These are phyloP conservation scores for Dendrolimus kikuchii DNA, from an alignment of 1,140 invertebrate genomes.

Conservation along the genomic window DNA sequence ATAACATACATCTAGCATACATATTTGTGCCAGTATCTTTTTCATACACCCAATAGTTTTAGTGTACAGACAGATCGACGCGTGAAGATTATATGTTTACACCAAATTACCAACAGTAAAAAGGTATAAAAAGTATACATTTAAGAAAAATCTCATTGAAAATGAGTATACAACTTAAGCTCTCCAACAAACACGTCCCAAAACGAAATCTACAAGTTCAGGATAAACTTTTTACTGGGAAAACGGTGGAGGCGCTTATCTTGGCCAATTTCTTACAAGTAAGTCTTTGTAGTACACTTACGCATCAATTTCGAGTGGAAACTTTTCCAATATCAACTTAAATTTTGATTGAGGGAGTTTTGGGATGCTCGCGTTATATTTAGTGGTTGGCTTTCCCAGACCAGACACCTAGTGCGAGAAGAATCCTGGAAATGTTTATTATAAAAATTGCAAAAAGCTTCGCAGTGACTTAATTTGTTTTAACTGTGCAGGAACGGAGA, in stretches of 20 bases:
- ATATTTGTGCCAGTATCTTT: no score
- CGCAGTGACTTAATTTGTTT: no score
- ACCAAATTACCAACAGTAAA: neutral
- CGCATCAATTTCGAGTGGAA: conserved; percentile 7
- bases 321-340: conserved; percentile 11
- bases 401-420: no score
- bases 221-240: conserved; percentile 3
- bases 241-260: conserved; percentile 5
- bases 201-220: conserved; percentile 2
- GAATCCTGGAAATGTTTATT: no score
- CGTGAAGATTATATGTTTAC: no score
- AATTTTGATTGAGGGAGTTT: conserved; percentile 10
- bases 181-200: neutral
- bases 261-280: conserved; percentile 9
- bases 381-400: neutral
- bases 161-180: neutral
- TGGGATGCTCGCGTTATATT: neutral
- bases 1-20: no score
- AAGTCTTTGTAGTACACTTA: conserved; percentile 5
- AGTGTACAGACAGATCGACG: no score
- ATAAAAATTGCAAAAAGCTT: no score
- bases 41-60: no score
- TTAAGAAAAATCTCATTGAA: neutral
- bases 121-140: neutral
- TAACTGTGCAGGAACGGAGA: no score